A percentile compares a stretch with the other conserved stretches of the same genome.
Conservation (phyloP, 2,113 vertebrate genomes). For the Triplophysa siluroides region DNA sequence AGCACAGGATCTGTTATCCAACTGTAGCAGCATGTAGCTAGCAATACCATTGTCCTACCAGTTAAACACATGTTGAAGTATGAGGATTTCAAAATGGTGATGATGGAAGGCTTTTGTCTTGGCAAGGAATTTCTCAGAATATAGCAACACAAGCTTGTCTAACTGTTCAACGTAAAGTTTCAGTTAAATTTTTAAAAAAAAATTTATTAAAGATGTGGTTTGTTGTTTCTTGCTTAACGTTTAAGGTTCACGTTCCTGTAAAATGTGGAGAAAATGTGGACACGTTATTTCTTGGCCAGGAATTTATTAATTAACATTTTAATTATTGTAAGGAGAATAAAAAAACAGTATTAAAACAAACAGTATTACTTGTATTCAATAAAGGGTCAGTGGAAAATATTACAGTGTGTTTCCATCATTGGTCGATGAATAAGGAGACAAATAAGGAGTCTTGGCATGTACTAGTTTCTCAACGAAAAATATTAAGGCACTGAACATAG, state of each 20-base stretch:
- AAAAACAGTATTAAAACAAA: too few species aligned
- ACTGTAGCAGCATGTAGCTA: constrained; percentile 21
- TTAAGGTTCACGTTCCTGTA: too few species aligned
- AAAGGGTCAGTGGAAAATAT: too few species aligned
- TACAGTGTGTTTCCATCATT: background rate
- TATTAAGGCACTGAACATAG: background rate
- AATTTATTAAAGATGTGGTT: too few species aligned
- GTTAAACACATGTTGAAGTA: constrained; percentile 3
- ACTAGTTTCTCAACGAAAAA: constrained; percentile 5
- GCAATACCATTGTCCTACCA: constrained; percentile 1
- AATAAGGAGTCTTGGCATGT: background rate
- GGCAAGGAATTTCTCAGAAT: constrained; percentile 11
- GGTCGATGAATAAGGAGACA: background rate
- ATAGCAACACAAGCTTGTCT: background rate
- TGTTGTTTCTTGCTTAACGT: too few species aligned
- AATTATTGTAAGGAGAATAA: too few species aligned
- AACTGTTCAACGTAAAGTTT: too few species aligned
- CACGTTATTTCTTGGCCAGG: too few species aligned
- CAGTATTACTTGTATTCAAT: too few species aligned
- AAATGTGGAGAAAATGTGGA: too few species aligned
- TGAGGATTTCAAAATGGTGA: constrained; percentile 13
- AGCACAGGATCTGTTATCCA: constrained; percentile 3
- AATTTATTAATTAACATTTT: too few species aligned
- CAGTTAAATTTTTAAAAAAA: too few species aligned
- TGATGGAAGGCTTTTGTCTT: constrained; percentile 1